phyloP scores from a whole-genome alignment of 2,797 vertebrate genomes.

The Carapus acus region DNA sequence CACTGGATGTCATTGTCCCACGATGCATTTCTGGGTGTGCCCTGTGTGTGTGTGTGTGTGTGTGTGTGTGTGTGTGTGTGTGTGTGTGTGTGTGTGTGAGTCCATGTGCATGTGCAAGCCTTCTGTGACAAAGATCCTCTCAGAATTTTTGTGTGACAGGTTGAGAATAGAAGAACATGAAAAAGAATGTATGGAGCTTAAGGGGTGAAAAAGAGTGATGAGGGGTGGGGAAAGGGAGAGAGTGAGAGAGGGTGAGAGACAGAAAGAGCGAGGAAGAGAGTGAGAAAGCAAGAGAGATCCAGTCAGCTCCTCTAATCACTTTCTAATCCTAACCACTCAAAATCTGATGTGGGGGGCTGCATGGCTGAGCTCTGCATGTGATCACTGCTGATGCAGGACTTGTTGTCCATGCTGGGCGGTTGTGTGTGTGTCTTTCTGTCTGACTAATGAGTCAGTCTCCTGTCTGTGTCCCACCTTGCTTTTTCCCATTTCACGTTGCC shows the following conservation, averaged over 20 bases:
- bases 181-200: constrained; percentile 13
- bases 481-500: too few species aligned
- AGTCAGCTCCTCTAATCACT: not conserved
- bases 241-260: not conserved
- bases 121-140: constrained; percentile 48
- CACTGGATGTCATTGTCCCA: constrained; percentile 56
- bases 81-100: not conserved
- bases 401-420: too few species aligned
- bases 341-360: too few species aligned
- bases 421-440: too few species aligned
- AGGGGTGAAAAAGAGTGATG: constrained; percentile 1
- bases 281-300: not conserved
- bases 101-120: not conserved
- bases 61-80: constrained; percentile 6
- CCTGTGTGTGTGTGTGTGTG: constrained; percentile 5
- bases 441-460: too few species aligned
- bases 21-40: constrained; percentile 34
- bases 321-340: too few species aligned
- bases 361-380: too few species aligned
- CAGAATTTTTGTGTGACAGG: constrained; percentile 49
- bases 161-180: constrained; percentile 35
- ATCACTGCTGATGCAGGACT: too few species aligned
- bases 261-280: not conserved
- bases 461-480: too few species aligned
- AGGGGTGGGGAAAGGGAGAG: not conserved